Evolutionary conservation across 2,888 invertebrate genomes (phyloP), one percentile per base, ranked within the genome.

Genomic region (Drosophila flavopinicola): DNA sequence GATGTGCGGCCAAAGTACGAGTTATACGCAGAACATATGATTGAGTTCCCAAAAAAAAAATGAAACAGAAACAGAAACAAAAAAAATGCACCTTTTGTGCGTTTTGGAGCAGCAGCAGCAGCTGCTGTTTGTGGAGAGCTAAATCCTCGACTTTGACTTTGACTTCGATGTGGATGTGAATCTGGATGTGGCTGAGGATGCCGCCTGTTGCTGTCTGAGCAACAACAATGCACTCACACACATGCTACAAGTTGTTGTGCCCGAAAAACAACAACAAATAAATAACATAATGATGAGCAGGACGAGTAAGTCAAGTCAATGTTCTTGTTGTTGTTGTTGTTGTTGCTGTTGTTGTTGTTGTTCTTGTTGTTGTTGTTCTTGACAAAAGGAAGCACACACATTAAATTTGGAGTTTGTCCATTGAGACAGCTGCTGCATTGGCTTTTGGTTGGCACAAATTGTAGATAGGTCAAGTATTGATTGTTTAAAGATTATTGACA

Each of bases 41-140:
- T 84, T 83, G 82, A 83, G 69, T 70, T 73, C 63, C 66, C 66
- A 58, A 64, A 80, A 78, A 67, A 32, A 54, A 45, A 53, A 51
- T 57, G 38, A 32, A 37, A 25, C 1, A 24, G 24, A 3, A 9
- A 10, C 1, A 25, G 1, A 52, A 44, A 37, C 23, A 17, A 35
- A 45, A 38, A 67, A 72, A 71, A 83, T 80, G 67, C 80, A 84
- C 80, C 80, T 80, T 80, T 80, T 79, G 66, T 59, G 52, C 57
- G 52, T 75, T 75, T 66, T 61, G 63, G 51, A 61, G 66, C 66
- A 57, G 71, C 75, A 58, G 69, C 69, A 47, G 72, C 66, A 44
- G 25, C 24, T 37, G 57, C 60, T 44, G 54, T 44, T 38, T 11
- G 45, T 38, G 49, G 57, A n/a, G 51, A 57, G 54, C 58, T 59